Base-by-base conservation (phyloP, 1,140 invertebrate species). In the Brachionus rubens region DNA sequence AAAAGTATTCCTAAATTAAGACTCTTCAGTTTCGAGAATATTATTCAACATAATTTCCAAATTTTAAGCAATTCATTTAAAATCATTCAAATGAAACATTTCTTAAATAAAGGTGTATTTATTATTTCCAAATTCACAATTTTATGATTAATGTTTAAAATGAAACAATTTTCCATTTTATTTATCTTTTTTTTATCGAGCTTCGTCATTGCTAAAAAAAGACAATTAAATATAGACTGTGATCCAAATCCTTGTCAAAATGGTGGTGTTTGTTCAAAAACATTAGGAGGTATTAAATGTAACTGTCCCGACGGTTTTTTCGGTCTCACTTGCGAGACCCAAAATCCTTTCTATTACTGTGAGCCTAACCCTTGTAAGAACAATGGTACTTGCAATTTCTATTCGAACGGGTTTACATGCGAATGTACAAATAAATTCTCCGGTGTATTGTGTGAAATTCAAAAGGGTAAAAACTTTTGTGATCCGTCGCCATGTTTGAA, bases 311-410 rank as follows among this genome's bases (percentile, higher is more conserved):
- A 59, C 10, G 54, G 54, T 2, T 59, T 36, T 59, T 33, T 33
- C 10, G 54, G 54, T 16, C 33, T 5, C 3, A 16, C 19, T 3
- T 59, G 54, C 19, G 54, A 59, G 16, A 7, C 36, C 33, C 33
- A 59, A 33, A 59, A 59, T 41, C 54, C 54, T 16, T 59, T 59
- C 12, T 59, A 59, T 33, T 33, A 59, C 19, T 59, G 54, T 59
- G 19, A 59, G 30, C 54, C 28, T 5, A 59, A 59, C 19, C 36
- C 36, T 10, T 59, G 54, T 28, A 16, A 40, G 16, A 59, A 59
- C 30, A 36, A 59, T 9, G 28, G 28, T 33, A 36, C 30, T 40
- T 59, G 54, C 36, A 30, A 36, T 0, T 59, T 30, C 4, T 12
- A 16, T 19, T 12, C 36, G 2, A 19, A 28, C 7, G 54, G 36